Conservation (phyloP, 2,797 vertebrate genomes). For the Mionectes olivaceus region DNA sequence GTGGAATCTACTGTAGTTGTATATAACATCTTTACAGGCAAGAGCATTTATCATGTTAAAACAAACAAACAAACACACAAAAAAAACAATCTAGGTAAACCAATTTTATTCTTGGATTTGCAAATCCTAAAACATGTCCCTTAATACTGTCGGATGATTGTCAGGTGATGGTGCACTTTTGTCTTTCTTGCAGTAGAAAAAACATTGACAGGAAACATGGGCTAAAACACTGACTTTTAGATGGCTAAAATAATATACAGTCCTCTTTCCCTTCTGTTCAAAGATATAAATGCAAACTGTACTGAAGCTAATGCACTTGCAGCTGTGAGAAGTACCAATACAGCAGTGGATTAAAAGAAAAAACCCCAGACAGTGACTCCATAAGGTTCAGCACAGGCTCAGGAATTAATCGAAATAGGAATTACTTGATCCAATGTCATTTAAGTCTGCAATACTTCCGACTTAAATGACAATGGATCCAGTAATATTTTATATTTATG, state of each 20-base stretch:
- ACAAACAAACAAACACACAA: not conserved
- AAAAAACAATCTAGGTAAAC: not conserved
- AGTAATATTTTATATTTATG: not conserved
- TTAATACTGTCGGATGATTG: not conserved
- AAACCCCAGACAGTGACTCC: not conserved
- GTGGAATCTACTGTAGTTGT: not conserved
- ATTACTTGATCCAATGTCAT: not conserved
- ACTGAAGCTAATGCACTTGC: not conserved
- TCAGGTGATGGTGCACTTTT: not conserved
- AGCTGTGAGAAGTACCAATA: not conserved
- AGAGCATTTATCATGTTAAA: not conserved
- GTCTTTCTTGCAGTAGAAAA: not conserved
- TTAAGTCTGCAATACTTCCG: not conserved
- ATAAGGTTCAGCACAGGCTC: not conserved
- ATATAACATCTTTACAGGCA: not conserved
- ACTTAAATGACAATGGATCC: not conserved
- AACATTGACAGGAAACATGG: not conserved
- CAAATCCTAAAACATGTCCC: not conserved
- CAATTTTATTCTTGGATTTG: not conserved
- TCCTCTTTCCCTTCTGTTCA: not conserved
- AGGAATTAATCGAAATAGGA: not conserved
- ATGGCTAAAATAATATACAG: not conserved
- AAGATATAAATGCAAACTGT: not conserved
- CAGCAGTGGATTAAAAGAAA: not conserved
- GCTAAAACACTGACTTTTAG: not conserved